A percentile compares a stretch with the other conserved stretches of the same genome.
Evolutionary conservation across 1,140 invertebrate genomes (phyloP).

Genomic region (Coenobita brevimanus): DNA sequence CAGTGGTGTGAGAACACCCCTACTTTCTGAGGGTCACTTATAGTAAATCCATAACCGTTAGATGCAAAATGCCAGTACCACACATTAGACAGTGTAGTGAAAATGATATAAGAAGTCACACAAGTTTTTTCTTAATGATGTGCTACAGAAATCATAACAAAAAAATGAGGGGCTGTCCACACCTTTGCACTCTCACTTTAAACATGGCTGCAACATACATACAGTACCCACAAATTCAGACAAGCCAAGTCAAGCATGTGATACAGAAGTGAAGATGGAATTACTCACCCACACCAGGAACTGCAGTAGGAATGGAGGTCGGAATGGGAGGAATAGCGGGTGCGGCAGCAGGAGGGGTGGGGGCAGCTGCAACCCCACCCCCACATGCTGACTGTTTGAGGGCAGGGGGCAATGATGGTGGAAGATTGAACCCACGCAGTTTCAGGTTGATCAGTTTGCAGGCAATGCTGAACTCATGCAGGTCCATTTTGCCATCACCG

Average conservation of each 20-base stretch:
- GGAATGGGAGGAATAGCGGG: not conserved
- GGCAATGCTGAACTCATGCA: conserved; percentile 97
- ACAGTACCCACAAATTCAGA: not conserved
- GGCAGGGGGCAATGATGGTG: conserved; percentile 85
- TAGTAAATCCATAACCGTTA: too few relatives aligned
- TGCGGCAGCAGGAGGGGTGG: not conserved
- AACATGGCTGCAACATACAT: not conserved
- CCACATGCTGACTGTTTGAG: conserved; percentile 73
- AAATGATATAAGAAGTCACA: too few relatives aligned
- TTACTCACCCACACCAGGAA: conserved; percentile 35
- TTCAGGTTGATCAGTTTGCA: conserved; percentile 97
- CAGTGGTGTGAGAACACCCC: too few relatives aligned
- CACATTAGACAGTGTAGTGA: too few relatives aligned
- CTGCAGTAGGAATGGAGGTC: too few relatives aligned
- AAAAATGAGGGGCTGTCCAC: too few relatives aligned
- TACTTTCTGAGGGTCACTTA: too few relatives aligned
- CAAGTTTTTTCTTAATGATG: too few relatives aligned
- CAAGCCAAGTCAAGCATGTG: not conserved
- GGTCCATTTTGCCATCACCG: conserved; percentile 96
- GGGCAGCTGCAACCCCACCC: not conserved
- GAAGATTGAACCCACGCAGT: conserved; percentile 91
- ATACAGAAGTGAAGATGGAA: not conserved
- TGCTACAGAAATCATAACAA: too few relatives aligned
- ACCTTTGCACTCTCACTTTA: too few relatives aligned
- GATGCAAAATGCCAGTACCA: too few relatives aligned